Conservation (phyloP, 2,113 vertebrate genomes). For the Aleadryas rufinucha region DNA sequence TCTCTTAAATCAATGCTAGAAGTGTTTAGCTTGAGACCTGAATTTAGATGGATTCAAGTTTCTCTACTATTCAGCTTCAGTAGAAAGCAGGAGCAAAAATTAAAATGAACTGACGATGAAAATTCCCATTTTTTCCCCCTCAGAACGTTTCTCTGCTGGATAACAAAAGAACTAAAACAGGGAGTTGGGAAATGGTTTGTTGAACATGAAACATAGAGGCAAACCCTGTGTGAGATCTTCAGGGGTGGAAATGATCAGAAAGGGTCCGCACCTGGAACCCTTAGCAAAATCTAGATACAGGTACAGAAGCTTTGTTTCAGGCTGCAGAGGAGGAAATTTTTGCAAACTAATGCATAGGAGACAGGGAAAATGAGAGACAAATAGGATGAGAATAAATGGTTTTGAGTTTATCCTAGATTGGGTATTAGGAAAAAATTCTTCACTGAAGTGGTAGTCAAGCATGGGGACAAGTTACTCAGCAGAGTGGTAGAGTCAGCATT, state of each 20-base stretch:
- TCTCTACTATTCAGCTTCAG: not conserved
- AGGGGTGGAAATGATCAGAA: not conserved
- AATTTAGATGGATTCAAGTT: not conserved
- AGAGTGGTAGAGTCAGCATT: not conserved
- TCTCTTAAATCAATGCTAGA: not conserved
- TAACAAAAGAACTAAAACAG: not conserved
- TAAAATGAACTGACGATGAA: not conserved
- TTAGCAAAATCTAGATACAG: not conserved
- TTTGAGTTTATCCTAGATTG: not conserved
- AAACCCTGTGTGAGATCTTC: not conserved
- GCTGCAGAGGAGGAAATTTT: not conserved
- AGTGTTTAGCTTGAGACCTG: not conserved
- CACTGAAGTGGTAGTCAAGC: not conserved
- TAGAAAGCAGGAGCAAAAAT: not conserved
- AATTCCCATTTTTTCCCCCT: fast-evolving
- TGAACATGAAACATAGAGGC: not conserved
- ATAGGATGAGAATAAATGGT: not conserved
- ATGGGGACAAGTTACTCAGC: not conserved
- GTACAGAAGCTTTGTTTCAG: not conserved
- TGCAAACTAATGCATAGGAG: not conserved
- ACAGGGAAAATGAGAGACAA: not conserved
- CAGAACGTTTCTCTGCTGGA: not conserved
- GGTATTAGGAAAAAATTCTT: not conserved
- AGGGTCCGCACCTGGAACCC: not conserved
- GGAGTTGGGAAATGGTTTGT: not conserved